Percentiles rank a stretch among this genome's conserved stretches.
Conservation (phyloP, 2,797 vertebrate species). For the Lithobates sylvaticus region DNA sequence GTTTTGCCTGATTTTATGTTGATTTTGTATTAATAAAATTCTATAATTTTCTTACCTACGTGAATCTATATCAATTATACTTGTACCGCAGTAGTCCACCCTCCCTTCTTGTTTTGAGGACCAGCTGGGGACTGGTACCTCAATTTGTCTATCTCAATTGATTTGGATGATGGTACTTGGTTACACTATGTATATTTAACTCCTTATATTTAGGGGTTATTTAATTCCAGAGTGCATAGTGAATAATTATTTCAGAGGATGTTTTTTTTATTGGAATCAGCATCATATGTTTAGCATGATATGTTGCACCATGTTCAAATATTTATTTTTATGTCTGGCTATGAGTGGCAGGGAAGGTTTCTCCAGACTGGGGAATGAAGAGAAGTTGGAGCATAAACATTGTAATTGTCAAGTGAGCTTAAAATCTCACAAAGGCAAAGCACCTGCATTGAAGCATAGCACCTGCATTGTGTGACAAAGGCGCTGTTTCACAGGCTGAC, state of each 20-base stretch:
- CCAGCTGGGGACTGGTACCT: too few species aligned
- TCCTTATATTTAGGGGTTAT: too few species aligned
- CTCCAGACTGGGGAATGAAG: constrained; percentile 47
- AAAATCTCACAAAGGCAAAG: constrained; percentile 51
- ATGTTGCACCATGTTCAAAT: constrained; percentile 33
- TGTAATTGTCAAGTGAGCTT: constrained; percentile 57
- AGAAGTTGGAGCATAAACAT: constrained; percentile 40
- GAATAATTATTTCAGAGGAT: neutral
- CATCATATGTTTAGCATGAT: neutral
- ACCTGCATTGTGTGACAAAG: constrained; percentile 50
- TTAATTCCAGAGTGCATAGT: neutral
- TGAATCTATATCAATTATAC: too few species aligned
- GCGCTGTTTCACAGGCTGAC: neutral
- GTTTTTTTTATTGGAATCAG: too few species aligned
- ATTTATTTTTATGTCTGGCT: constrained; percentile 51
- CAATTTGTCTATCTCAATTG: too few species aligned
- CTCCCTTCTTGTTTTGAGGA: too few species aligned
- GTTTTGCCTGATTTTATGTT: too few species aligned
- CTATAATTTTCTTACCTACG: too few species aligned
- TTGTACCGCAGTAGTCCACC: too few species aligned
- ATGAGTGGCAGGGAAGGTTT: constrained; percentile 43
- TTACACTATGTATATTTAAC: too few species aligned
- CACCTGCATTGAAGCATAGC: constrained; percentile 53
- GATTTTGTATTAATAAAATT: too few species aligned
- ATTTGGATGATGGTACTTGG: too few species aligned